Evolutionary conservation across 2,888 invertebrate species (phyloP).

Genomic region (Salticus scenicus): DNA sequence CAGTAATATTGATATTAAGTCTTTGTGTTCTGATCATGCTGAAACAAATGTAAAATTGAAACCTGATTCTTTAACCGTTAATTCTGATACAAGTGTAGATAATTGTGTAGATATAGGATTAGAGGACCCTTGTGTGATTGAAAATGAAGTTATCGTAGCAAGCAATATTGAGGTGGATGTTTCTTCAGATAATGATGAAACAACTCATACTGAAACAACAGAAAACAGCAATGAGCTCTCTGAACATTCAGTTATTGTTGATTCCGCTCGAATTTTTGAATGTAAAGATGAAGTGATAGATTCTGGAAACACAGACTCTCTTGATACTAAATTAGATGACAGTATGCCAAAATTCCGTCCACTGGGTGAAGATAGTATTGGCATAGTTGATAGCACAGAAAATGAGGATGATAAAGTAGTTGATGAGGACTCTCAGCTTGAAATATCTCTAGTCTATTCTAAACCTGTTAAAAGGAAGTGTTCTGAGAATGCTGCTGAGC

Average conservation of each 20-base stretch:
- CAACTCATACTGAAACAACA: constrained; percentile 37
- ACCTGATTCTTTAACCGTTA: background rate
- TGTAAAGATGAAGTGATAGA: constrained; percentile 31
- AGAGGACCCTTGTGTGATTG: constrained; percentile 45
- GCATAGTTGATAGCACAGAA: constrained; percentile 46
- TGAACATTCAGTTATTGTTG: constrained; percentile 38
- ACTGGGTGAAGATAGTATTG: constrained; percentile 61
- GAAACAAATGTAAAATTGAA: constrained; percentile 29
- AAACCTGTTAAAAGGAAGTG: constrained; percentile 80
- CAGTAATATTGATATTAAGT: constrained; percentile 15
- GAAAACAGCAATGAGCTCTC: constrained; percentile 28
- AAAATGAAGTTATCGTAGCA: constrained; percentile 52
- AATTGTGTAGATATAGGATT: constrained; percentile 34
- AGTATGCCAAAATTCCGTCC: constrained; percentile 67
- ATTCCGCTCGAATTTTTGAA: constrained; percentile 32
- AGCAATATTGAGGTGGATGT: constrained; percentile 45
- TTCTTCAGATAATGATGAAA: constrained; percentile 31
- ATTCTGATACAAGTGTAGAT: constrained; percentile 41
- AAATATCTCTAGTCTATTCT: constrained; percentile 73
- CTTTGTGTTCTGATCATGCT: constrained; percentile 10
- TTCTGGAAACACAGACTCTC: constrained; percentile 33
- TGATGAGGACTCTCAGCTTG: constrained; percentile 54
- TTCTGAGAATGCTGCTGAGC: constrained; percentile 80
- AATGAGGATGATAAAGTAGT: constrained; percentile 72
- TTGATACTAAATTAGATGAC: constrained; percentile 36